A percentile compares a stretch with the other conserved stretches of the same genome.
These are phyloP conservation scores for Esox niger DNA, from an alignment of 2,113 vertebrate genomes.

Conservation along the genomic window DNA sequence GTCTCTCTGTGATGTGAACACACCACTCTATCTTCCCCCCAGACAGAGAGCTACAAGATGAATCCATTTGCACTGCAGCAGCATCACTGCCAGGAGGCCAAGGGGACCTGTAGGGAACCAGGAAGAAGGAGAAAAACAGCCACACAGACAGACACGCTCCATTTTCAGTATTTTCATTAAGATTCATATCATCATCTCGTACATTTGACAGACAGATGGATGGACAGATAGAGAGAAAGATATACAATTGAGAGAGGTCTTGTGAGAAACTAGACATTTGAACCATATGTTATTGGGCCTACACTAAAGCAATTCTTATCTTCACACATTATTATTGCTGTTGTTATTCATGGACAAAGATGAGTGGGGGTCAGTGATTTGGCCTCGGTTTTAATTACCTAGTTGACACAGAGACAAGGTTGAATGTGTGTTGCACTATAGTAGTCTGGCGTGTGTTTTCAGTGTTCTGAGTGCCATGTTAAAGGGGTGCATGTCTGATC, in stretches of 20 bases:
- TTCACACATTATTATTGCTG: no score
- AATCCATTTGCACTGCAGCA: slow-evolving; percentile 56
- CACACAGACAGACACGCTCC: neutral
- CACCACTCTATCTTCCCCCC: slow-evolving; percentile 43
- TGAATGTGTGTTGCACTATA: neutral
- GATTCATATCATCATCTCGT: slow-evolving; percentile 18
- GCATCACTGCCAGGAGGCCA: slow-evolving; percentile 8
- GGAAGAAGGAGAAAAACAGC: slow-evolving; percentile 2
- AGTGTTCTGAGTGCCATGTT: neutral
- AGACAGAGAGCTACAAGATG: slow-evolving; percentile 57
- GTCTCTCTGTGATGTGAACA: slow-evolving; percentile 31
- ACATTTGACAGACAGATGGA: neutral
- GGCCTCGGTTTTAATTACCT: neutral
- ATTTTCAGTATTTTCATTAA: slow-evolving; percentile 21
- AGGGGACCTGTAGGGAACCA: slow-evolving; percentile 10
- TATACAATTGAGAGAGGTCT: neutral
- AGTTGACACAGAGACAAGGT: neutral
- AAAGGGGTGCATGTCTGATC: slow-evolving; percentile 13
- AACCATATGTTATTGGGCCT: neutral
- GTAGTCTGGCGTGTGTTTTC: neutral
- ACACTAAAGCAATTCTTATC: neutral
- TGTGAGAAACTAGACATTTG: neutral
- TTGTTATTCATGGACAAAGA: neutral
- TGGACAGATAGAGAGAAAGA: neutral
- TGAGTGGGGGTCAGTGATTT: neutral